phyloP scores from a whole-genome alignment of 2,113 vertebrate genomes.

The Thalassoma bifasciatum region DNA sequence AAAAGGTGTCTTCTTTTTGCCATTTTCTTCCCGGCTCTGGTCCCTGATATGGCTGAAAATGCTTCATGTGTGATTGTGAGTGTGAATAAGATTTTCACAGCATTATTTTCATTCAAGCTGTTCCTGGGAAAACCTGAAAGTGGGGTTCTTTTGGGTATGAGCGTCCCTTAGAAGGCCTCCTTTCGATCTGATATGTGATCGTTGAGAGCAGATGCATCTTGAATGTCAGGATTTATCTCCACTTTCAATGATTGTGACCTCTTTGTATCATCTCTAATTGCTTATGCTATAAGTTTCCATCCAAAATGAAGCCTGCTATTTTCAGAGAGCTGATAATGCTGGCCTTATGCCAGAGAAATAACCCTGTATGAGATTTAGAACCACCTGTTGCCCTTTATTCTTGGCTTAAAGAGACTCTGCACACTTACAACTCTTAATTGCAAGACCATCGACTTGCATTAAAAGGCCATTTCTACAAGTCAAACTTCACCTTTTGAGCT shows the following conservation, averaged over 20 bases:
- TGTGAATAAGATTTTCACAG: constrained; percentile 72
- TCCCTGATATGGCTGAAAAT: constrained; percentile 68
- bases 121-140: constrained; percentile 73
- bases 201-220: constrained; percentile 48
- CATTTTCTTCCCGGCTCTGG: constrained; percentile 52
- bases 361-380: constrained; percentile 36
- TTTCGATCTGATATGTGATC: constrained; percentile 71
- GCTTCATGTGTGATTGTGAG: constrained; percentile 76
- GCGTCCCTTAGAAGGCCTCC: constrained; percentile 63
- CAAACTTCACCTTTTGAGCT: constrained; percentile 23
- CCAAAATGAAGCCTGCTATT: constrained; percentile 62
- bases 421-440: background rate
- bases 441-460: background rate
- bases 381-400: constrained; percentile 40
- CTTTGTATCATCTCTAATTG: constrained; percentile 57
- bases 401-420: background rate
- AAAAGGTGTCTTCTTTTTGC: constrained; percentile 56
- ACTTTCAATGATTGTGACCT: constrained; percentile 55
- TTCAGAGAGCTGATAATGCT: constrained; percentile 51
- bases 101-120: constrained; percentile 77
- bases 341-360: constrained; percentile 46
- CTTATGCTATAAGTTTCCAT: constrained; percentile 37
- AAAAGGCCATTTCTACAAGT: constrained; percentile 9
- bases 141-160: constrained; percentile 63
- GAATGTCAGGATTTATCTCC: constrained; percentile 68